Evolutionary conservation across 2,888 invertebrate genomes (phyloP), one percentile per base, ranked within the genome.

Genomic region (Hetaerina titia): DNA sequence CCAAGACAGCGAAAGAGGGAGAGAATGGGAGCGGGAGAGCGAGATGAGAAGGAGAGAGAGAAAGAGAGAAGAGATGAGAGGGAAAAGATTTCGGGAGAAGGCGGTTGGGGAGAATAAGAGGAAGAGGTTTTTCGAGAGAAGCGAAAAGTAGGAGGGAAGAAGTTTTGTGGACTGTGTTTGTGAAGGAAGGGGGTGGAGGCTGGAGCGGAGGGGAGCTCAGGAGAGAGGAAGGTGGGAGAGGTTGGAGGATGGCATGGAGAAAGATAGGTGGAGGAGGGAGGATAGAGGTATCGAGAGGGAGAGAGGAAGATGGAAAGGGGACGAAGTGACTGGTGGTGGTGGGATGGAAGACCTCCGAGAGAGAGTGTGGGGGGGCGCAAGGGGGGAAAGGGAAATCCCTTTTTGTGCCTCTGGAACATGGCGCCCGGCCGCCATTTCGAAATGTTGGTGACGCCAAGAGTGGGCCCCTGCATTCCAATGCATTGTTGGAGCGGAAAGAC

Each of bases 281-380:
- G 94, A 90, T 94, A 95, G 94, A 92, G 95, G 94, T 89, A 95
- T 63, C 94, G 87, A 89, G 90, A 95, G 94, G 94, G 94, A 95
- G 95, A 94, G 95, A 92, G 95, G 95, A 95, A 95, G 95, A 95
- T 95, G 95, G 95, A 94, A 95, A 94, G 95, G 95, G 95, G 95
- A 90, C 64, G 95, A 95, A 92, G 95, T 90, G 95, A 95, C 94
- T 88, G 95, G 95, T 89, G 74, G 95, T 90, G 63, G 45, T 17
- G 63, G 64, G 63, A 63, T 13, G 87, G 89, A 94, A 90, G 89
- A 69, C 64, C 87, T 94, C 95, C 94, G 74, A 95, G 94, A 95
- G 95, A 95, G 7, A 69, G 69, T 17, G 92, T 57, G 89, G 81
- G 81, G n/a, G 69, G n/a, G 13, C 11, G 22, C 13, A n/a, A 58